Base-by-base conservation (phyloP, 2,888 invertebrate genomes). In the Sinotaia quadrata region DNA sequence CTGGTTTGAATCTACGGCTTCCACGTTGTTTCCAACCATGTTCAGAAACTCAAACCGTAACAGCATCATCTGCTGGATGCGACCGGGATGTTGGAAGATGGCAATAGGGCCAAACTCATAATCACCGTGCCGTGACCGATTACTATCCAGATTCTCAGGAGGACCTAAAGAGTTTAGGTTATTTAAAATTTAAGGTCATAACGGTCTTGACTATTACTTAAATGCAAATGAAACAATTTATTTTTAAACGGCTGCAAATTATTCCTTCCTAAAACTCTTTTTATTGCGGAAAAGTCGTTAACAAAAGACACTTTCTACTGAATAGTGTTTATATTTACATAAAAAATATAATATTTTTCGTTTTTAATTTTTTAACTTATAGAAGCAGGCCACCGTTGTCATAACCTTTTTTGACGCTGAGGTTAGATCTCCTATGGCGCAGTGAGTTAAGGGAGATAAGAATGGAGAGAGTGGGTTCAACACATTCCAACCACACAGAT, bases 401-500 rank as follows among this genome's bases (percentile, higher is more conserved):
- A n/a, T 12, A 8, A 31, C 60, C 60, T 44, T 68, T 73, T 29
- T 67, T 65, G 29, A 58, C 36, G 52, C 69, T 75, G 15, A 76
- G 70, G 67, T 76, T 76, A 37, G 72, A 69, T 49, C 70, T 71
- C 33, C 76, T 51, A 18, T 68, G 70, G 29, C 72, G 69, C 62
- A 76, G 71, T 5, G 54, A n/a, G 54, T 70, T 70, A 41, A 76
- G 72, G 8, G 73, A 69, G 37, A 69, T 57, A 21, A 76, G 66
- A 52, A 74, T 72, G 21, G 67, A 52, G 12, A 76, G 67, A 5
- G 74, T 72, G 27, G 76, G 76, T 29, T 76, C 76, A 18, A 76
- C 69, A 58, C 76, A 76, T 37, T 73, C 73, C 59, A 76, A 69
- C 76, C 76, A 76, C 29, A 76, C 65, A 8, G 76, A 70, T 21